Evolutionary conservation across 2,888 invertebrate genomes (phyloP), one percentile per base, ranked within the genome.

Genomic region (Cheilosia urbana): DNA sequence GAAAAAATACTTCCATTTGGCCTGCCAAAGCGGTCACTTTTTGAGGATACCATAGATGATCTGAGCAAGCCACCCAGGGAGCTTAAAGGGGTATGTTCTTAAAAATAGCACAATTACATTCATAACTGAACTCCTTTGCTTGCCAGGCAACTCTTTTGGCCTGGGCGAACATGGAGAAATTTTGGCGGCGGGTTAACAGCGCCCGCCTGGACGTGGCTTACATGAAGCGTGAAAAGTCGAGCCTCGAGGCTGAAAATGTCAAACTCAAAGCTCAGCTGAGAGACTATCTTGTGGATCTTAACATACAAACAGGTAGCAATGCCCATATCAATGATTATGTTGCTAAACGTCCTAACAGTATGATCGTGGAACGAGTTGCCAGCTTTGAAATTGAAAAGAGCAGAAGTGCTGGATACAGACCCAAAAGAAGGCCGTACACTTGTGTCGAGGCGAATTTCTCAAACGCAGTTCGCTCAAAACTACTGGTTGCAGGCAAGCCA

Each of bases 151-250:
- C 55, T 9, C 57, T 85, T 0, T 57, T 72, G 7, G 30, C 63
- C 62, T 94, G 94, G 89, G 93, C 93, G 15, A 94, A 94, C 90
- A 92, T 96, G 93, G 95, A 95, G 87, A 95, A 95, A 88, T 96
- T 97, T 90, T 94, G 96, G 94, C 92, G 93, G 77, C 93, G 94
- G 13, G 94, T 93, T 73, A 95, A 94, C 90, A 93, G 93, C 82
- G 93, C 93, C 2, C 89, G 93, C 21, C 90, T 94, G 55, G 95
- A 94, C 89, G 93, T 93, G 58, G 92, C 93, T 34, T 93, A 93
- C 9, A 90, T 94, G 75, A 92, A 89, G 82, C 93, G 91, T 62
- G 91, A 92, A 53, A 91, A 92, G 68, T 75, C 85, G 0, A 66
- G 83, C 1, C 89, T 95, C 49, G 90, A 93, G 6, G 92, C 93